Evolutionary conservation across 2,797 vertebrate genomes (phyloP).

Genomic region (Mionectes olivaceus): DNA sequence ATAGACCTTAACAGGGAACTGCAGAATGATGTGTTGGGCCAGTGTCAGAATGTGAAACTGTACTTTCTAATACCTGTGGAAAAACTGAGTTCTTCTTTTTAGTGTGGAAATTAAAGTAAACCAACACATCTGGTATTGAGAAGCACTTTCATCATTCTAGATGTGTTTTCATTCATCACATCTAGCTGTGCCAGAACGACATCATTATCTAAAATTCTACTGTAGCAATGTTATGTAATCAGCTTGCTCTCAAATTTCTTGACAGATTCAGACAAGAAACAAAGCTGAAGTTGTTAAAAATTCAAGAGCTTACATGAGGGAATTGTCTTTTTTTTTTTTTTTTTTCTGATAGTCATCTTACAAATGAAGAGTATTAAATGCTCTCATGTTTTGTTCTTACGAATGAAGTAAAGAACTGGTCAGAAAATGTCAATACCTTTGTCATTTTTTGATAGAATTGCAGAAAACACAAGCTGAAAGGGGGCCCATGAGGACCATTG

Average conservation of each 20-base stretch:
- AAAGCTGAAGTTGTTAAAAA: neutral
- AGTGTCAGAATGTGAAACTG: neutral
- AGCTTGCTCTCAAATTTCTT: neutral
- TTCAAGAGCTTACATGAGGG: neutral
- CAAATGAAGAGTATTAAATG: neutral
- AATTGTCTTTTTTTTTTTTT: neutral
- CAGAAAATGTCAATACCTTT: neutral
- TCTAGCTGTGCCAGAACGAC: neutral
- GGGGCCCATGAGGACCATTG: neutral
- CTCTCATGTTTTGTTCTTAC: neutral
- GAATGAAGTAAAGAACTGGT: neutral
- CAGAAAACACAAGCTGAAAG: neutral
- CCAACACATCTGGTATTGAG: neutral
- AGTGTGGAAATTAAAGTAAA: neutral
- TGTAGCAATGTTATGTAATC: neutral
- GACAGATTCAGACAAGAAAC: neutral
- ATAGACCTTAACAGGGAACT: neutral
- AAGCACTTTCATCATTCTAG: neutral
- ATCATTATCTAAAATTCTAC: neutral
- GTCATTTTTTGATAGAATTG: neutral
- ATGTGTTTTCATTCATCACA: neutral
- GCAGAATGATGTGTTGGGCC: neutral
- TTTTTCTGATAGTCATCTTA: neutral
- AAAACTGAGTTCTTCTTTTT: neutral
- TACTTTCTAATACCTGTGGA: neutral